phyloP scores from a whole-genome alignment of 2,888 invertebrate species.

The Axea sp. region DNA sequence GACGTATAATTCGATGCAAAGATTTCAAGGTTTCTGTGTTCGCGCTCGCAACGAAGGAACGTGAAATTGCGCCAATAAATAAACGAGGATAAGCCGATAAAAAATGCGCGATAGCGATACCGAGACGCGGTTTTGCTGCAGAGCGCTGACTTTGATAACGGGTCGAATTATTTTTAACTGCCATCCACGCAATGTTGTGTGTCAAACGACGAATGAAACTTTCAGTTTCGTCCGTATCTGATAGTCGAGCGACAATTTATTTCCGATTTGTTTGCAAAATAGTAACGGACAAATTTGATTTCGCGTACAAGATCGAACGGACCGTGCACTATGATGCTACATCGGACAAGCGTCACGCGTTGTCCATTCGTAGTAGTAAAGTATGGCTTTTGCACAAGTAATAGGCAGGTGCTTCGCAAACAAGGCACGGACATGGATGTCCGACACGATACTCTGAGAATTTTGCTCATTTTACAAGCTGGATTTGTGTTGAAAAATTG shows the following conservation, averaged over 20 bases:
- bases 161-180: neutral
- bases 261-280: conserved; percentile 20
- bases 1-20: conserved; percentile 65
- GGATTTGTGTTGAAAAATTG: conserved; percentile 25
- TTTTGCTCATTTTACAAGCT: conserved; percentile 22
- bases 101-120: conserved; percentile 1
- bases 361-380: conserved; percentile 17
- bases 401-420: conserved; percentile 34
- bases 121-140: neutral
- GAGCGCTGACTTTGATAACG: conserved; percentile 5
- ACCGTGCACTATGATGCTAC: conserved; percentile 11
- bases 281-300: conserved; percentile 18
- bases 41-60: conserved; percentile 26
- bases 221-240: conserved; percentile 13
- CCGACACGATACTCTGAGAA: conserved; percentile 26
- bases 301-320: neutral
- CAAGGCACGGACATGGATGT: conserved; percentile 38
- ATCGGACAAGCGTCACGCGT: conserved; percentile 33
- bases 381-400: conserved; percentile 27
- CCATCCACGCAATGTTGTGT: no score
- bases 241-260: conserved; percentile 13
- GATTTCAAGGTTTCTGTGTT: conserved; percentile 65
- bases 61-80: conserved; percentile 27
- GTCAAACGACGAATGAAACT: neutral
- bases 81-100: neutral